These are phyloP conservation scores for Melanogrammus aeglefinus DNA, from an alignment of 2,797 vertebrate species.

Conservation along the genomic window DNA sequence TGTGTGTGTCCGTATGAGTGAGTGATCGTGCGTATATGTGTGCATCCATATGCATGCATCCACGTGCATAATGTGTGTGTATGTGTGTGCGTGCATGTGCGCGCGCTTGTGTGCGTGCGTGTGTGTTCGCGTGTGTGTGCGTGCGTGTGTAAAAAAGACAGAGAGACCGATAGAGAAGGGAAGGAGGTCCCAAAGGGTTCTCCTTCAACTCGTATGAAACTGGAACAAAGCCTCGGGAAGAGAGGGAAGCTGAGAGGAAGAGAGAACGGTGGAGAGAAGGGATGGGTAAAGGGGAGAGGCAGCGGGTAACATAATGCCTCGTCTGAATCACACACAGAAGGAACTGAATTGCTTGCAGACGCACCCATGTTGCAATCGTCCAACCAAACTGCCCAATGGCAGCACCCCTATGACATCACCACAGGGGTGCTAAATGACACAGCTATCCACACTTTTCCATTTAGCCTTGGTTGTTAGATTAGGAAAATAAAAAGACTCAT, in stretches of 20 bases:
- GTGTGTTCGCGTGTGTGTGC: neutral
- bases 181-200: slow-evolving; percentile 56
- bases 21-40: neutral
- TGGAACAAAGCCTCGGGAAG: slow-evolving; percentile 56
- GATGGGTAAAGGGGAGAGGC: slow-evolving; percentile 36
- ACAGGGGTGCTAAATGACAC: too few species aligned
- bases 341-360: too few species aligned
- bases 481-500: too few species aligned
- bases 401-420: too few species aligned
- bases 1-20: slow-evolving; percentile 11
- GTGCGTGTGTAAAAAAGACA: slow-evolving; percentile 11
- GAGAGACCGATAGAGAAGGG: slow-evolving; percentile 6
- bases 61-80: slow-evolving; percentile 4
- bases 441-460: too few species aligned
- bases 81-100: neutral
- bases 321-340: too few species aligned
- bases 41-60: neutral
- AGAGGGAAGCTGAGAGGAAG: slow-evolving; percentile 2
- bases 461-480: too few species aligned
- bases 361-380: too few species aligned
- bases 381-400: too few species aligned
- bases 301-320: slow-evolving; percentile 1
- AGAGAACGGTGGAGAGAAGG: slow-evolving; percentile 34
- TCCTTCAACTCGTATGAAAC: slow-evolving; percentile 63
- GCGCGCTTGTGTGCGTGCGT: too few species aligned